Base-by-base conservation (phyloP, 2,888 invertebrate species). In the Tetragonisca angustula region DNA sequence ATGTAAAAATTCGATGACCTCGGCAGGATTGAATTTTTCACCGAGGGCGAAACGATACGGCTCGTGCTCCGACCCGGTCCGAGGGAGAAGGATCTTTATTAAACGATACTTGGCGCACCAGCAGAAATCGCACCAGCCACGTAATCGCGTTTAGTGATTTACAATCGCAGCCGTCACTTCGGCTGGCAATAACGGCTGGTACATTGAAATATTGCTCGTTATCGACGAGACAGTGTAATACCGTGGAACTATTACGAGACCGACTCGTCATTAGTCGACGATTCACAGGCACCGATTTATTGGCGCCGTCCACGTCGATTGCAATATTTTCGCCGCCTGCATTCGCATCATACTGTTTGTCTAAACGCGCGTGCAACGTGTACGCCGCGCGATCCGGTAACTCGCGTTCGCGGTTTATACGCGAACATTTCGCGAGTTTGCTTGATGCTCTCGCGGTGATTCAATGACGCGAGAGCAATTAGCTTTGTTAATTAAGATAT, bases 211-310 rank as follows among this genome's bases (percentile, higher is more conserved):
- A 88, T 88, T 80, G 85, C 79, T 80, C 78, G 87, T 88, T 88
- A 88, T 88, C 88, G 88, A 82, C 76, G 78, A 83, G 87, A 81
- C 88, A 78, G 72, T 73, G 88, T 87, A 88, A 88, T 88, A 88
- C 87, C 87, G 84, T 64, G 68, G 82, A 81, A 88, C 87, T 88
- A 86, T 88, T 85, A 85, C 85, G 32, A 56, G 62, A 67, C 79
- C 80, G 73, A 43, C 82, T 88, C 87, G 82, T 88, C 88, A 88
- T 88, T 88, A 88, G 80, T 81, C 79, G 83, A 50, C 79, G 81
- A 76, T 76, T 80, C 84, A 62, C 72, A 70, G 27, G 11, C 62
- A 11, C 9, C 79, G 83, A 88, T 88, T 88, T 88, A 88, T 88
- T 74, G 78, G 59, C 85, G 70, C 68, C 65, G 82, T 54, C 24